phyloP scores from a whole-genome alignment of 1,140 invertebrate species.

The Planococcus citri region DNA sequence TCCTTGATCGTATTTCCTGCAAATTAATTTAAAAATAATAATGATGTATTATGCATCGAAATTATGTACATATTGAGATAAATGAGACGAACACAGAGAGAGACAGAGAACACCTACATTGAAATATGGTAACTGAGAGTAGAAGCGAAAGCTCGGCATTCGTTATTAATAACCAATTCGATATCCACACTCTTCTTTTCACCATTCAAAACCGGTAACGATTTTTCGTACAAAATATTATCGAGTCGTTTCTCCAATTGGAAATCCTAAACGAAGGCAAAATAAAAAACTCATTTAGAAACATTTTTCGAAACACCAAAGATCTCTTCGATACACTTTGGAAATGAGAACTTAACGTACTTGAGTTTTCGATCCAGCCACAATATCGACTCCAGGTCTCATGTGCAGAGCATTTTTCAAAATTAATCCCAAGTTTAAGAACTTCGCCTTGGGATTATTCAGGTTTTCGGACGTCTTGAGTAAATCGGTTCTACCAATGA shows the following conservation, averaged over 20 bases:
- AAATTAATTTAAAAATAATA: too few species aligned
- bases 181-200: conserved; percentile 52
- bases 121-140: conserved; percentile 92
- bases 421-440: conserved; percentile 72
- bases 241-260: conserved; percentile 80
- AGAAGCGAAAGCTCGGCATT: conserved; percentile 81
- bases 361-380: conserved; percentile 71
- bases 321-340: too few species aligned
- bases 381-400: conserved; percentile 76
- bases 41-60: too few species aligned
- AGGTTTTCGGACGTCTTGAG: conserved; percentile 47
- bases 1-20: conserved; percentile 76
- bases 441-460: conserved; percentile 63
- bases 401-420: conserved; percentile 80
- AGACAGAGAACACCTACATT: conserved; percentile 45
- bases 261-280: conserved; percentile 57
- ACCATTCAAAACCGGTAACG: conserved; percentile 61
- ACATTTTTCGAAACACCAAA: not conserved
- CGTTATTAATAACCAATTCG: conserved; percentile 75
- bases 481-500: conserved; percentile 88
- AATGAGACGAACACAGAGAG: not conserved
- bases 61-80: not conserved
- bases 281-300: not conserved
- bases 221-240: conserved; percentile 65
- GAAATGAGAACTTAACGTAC: too few species aligned